A percentile compares a stretch with the other conserved stretches of the same genome.
Conservation (phyloP, 2,797 vertebrate genomes). For the Anguilla obscura region DNA sequence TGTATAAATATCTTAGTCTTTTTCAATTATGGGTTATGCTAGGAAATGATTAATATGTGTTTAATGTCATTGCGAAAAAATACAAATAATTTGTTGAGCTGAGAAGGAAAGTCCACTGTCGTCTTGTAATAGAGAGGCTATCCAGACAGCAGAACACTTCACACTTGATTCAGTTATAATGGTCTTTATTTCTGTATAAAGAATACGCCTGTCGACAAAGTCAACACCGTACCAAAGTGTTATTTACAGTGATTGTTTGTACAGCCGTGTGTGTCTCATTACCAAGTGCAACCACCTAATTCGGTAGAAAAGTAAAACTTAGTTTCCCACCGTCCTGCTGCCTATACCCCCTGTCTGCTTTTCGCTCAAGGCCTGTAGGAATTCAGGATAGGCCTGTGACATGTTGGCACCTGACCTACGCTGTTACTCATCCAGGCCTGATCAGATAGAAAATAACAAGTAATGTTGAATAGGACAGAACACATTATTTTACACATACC, state of each 20-base stretch:
- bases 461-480: background rate
- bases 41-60: no score
- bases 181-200: background rate
- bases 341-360: background rate
- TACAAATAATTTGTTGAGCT: no score
- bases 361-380: background rate
- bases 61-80: no score
- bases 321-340: background rate
- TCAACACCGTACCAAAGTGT: no score
- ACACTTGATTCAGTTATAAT: background rate
- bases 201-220: no score
- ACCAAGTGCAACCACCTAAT: background rate
- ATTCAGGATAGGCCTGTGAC: background rate
- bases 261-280: background rate
- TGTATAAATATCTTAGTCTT: background rate
- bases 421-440: background rate
- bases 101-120: background rate
- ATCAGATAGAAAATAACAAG: background rate
- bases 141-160: background rate
- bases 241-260: no score
- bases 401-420: background rate
- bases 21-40: background rate
- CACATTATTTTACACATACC: background rate
- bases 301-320: background rate
- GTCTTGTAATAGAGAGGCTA: background rate